Percentiles rank a stretch among this genome's conserved stretches.
Evolutionary conservation across 2,113 vertebrate species (phyloP).

Genomic region (Odontesthes bonariensis): DNA sequence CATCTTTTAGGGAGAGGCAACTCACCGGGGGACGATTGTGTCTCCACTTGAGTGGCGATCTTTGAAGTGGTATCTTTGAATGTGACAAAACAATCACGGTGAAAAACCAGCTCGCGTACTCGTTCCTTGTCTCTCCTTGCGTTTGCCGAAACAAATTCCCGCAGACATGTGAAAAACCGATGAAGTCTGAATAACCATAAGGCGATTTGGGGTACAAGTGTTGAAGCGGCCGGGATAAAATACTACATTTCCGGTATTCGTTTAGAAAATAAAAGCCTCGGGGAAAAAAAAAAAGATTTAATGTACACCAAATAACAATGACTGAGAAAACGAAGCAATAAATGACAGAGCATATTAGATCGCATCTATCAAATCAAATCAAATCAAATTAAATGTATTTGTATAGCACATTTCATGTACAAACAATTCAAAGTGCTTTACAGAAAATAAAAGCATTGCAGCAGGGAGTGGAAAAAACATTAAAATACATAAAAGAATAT

Average conservation of each 20-base stretch:
- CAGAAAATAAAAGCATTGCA: too few relatives aligned
- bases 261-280: slow-evolving; percentile 52
- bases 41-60: background rate
- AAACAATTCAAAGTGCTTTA: too few relatives aligned
- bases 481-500: too few relatives aligned
- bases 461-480: too few relatives aligned
- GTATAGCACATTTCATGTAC: too few relatives aligned
- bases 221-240: slow-evolving; percentile 4
- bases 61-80: background rate
- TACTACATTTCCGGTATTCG: slow-evolving; percentile 15
- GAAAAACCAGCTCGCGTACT: background rate
- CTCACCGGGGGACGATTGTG: slow-evolving; percentile 65
- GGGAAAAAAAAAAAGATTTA: too few relatives aligned
- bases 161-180: slow-evolving; percentile 46
- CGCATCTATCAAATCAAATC: too few relatives aligned
- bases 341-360: too few relatives aligned
- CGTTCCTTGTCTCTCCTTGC: background rate
- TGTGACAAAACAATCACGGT: background rate
- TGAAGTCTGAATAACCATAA: slow-evolving; percentile 67
- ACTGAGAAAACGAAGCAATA: background rate
- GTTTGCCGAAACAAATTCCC: slow-evolving; percentile 33
- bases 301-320: background rate
- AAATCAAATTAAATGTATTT: too few relatives aligned
- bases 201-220: slow-evolving; percentile 64
- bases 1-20: slow-evolving; percentile 67